These are phyloP conservation scores for Drosophila nebulosa DNA, from an alignment of 1,140 invertebrate species.

Conservation along the genomic window DNA sequence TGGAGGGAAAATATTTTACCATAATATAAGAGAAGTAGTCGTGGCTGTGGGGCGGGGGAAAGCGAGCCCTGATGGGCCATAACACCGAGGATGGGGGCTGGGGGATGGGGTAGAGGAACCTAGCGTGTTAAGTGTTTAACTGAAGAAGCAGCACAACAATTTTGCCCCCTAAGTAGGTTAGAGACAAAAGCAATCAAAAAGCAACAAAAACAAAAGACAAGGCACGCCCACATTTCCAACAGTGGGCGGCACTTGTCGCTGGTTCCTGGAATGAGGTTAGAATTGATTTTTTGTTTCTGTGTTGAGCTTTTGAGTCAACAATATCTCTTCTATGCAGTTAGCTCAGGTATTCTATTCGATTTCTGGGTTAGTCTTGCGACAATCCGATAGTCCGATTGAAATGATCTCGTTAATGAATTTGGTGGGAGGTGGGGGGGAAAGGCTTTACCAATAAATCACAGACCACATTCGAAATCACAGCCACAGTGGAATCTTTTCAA, in stretches of 20 bases:
- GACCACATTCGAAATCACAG: neutral
- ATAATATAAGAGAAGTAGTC: neutral
- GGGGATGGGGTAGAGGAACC: neutral
- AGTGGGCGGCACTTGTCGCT: constrained; percentile 1
- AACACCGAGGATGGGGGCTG: neutral
- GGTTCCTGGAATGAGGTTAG: constrained; percentile 38
- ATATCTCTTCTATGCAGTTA: neutral
- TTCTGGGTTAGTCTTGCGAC: neutral
- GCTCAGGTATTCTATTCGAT: neutral
- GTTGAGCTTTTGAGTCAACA: constrained; percentile 14
- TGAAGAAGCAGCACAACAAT: constrained; percentile 38
- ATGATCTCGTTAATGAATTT: neutral
- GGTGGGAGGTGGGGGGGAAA: too few relatives aligned
- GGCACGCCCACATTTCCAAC: constrained; percentile 1
- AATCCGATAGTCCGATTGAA: neutral
- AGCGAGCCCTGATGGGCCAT: neutral
- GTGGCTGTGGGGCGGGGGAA: neutral
- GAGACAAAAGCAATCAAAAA: constrained; percentile 32
- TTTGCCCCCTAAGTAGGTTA: constrained; percentile 47
- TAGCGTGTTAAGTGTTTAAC: constrained; percentile 44
- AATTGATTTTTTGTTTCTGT: constrained; percentile 41
- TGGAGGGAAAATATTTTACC: constrained; percentile 6
- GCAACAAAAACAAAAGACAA: constrained; percentile 10
- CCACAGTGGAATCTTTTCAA: neutral
- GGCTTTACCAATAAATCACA: neutral